Percentiles rank a stretch among this genome's conserved stretches.
These are phyloP conservation scores for Scelioninae gen. 1 DNA, from an alignment of 2,888 invertebrate species.

Conservation along the genomic window DNA sequence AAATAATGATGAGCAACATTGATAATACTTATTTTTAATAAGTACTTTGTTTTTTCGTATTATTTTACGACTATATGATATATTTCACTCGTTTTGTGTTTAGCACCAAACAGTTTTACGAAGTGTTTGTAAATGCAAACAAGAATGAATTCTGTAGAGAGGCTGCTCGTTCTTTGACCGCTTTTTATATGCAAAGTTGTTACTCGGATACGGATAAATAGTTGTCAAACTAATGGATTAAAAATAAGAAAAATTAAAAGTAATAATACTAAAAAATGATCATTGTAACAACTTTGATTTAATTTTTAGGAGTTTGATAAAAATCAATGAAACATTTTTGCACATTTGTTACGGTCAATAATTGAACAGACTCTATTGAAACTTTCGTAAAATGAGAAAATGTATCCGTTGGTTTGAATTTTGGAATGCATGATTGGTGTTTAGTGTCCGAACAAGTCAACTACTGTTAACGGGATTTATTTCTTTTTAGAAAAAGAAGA, in stretches of 20 bases:
- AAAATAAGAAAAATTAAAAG: background rate
- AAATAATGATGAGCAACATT: slow-evolving; percentile 61
- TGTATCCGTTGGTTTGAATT: slow-evolving; percentile 73
- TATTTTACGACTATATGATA: slow-evolving; percentile 75
- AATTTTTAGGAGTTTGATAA: background rate
- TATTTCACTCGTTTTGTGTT: slow-evolving; percentile 82
- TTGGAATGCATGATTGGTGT: slow-evolving; percentile 82
- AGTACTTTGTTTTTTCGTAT: slow-evolving; percentile 77
- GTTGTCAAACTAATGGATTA: no score
- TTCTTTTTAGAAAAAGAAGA: slow-evolving; percentile 86
- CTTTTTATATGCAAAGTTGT: background rate
- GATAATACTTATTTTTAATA: slow-evolving; percentile 51
- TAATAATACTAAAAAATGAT: background rate
- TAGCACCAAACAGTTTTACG: slow-evolving; percentile 78
- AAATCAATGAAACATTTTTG: background rate
- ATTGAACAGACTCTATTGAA: slow-evolving; percentile 75
- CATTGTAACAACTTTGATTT: background rate
- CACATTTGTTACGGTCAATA: slow-evolving; percentile 50
- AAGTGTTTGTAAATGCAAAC: slow-evolving; percentile 59
- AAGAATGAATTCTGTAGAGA: slow-evolving; percentile 65
- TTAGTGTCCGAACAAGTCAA: slow-evolving; percentile 51
- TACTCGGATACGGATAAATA: background rate
- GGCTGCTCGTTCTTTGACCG: slow-evolving; percentile 74
- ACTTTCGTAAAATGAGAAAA: slow-evolving; percentile 65
- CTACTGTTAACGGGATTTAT: slow-evolving; percentile 57